phyloP scores from a whole-genome alignment of 1,140 invertebrate species.

The Chionoecetes opilio region DNA sequence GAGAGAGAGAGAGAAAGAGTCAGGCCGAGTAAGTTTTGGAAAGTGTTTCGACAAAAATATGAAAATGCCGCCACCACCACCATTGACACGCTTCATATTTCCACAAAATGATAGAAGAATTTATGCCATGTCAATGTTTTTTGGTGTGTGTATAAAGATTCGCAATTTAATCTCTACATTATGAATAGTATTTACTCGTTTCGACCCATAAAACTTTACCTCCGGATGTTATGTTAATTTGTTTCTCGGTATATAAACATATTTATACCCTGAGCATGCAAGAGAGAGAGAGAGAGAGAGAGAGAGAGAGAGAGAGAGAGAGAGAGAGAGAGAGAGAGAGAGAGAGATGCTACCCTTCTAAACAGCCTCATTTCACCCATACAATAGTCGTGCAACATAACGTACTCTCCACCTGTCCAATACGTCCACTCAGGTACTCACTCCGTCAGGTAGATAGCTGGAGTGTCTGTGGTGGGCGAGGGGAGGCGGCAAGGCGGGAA shows the following conservation, averaged over 20 bases:
- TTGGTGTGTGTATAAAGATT: constrained; percentile 56
- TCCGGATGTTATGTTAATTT: constrained; percentile 60
- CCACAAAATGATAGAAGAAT: constrained; percentile 13
- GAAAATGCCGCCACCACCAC: neutral
- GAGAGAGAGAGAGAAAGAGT: neutral
- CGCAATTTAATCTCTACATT: constrained; percentile 50
- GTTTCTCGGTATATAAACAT: constrained; percentile 23
- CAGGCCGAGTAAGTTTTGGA: neutral
- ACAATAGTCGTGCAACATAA: too few species aligned
- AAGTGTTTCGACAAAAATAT: too few species aligned
- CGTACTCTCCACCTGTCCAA: too few species aligned
- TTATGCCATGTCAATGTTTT: neutral
- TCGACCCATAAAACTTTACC: constrained; percentile 34
- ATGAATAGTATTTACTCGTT: constrained; percentile 47
- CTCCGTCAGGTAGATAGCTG: neutral
- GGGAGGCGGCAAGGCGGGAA: neutral
- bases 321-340: too few species aligned
- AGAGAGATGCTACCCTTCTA: too few species aligned
- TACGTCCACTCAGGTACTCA: too few species aligned
- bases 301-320: too few species aligned
- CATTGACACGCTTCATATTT: constrained; percentile 15
- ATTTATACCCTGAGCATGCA: neutral
- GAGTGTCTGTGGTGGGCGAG: neutral
- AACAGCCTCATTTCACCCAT: too few species aligned
- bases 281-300: neutral